Percentiles rank a stretch among this genome's conserved stretches.
phyloP scores from a whole-genome alignment of 2,797 vertebrate species.

The Sus cebifrons region DNA sequence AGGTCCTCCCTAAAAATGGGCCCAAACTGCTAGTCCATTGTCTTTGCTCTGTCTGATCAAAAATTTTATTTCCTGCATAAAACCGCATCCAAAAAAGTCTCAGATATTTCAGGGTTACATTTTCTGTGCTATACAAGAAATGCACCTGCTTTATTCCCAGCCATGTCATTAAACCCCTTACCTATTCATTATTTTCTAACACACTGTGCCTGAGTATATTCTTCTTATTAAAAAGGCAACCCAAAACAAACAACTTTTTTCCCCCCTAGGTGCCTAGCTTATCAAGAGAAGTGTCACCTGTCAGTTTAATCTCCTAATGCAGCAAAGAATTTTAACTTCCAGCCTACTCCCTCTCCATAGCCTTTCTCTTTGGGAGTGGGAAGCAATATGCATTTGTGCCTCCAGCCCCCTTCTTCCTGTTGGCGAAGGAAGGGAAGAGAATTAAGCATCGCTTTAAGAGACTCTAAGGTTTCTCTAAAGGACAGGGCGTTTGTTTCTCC shows the following conservation, averaged over 20 bases:
- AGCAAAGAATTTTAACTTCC: not conserved
- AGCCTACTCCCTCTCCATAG: not conserved
- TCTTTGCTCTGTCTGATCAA: not conserved
- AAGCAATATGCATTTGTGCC: not conserved
- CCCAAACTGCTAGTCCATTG: not conserved
- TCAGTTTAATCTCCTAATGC: slow-evolving; percentile 63
- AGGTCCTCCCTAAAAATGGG: not conserved
- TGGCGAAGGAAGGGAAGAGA: slow-evolving; percentile 4
- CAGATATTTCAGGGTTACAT: not conserved
- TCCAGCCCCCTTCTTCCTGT: not conserved
- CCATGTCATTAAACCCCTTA: not conserved
- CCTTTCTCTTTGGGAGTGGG: slow-evolving; percentile 2
- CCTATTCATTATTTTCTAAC: slow-evolving; percentile 12
- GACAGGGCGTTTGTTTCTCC: not conserved
- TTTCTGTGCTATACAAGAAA: not conserved
- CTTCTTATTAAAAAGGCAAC: slow-evolving; percentile 56
- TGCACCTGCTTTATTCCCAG: not conserved
- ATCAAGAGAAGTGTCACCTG: slow-evolving; percentile 70
- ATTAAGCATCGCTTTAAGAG: not conserved
- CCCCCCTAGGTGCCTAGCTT: not conserved
- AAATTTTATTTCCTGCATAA: slow-evolving; percentile 35
- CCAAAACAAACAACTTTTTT: slow-evolving; percentile 10
- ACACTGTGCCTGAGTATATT: not conserved
- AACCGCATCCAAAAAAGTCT: not conserved
- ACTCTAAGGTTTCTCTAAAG: not conserved